Evolutionary conservation across 2,113 vertebrate genomes (phyloP).

Genomic region (Hemibagrus wyckioides): DNA sequence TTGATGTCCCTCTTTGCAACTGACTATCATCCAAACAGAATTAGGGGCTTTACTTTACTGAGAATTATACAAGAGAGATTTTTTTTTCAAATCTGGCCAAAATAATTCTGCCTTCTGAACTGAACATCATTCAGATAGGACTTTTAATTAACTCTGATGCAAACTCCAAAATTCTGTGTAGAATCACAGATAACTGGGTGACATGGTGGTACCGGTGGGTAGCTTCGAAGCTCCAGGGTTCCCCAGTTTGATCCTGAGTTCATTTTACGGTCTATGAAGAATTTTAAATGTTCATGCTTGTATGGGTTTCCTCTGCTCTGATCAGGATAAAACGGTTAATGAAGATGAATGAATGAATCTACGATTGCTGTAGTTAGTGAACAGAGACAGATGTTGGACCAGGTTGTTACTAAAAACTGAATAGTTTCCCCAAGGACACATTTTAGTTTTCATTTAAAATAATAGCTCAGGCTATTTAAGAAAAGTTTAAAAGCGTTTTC

Average conservation of each 20-base stretch:
- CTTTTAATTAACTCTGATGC: not conserved
- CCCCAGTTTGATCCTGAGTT: not conserved
- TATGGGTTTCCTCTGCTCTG: not conserved
- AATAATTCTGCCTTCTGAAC: not conserved
- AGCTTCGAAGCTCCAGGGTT: not conserved
- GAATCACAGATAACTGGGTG: not conserved
- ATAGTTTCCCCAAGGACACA: not conserved
- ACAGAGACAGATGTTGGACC: not conserved
- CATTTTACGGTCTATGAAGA: not conserved
- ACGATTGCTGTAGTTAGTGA: not conserved
- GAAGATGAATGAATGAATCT: not conserved
- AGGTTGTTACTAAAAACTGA: not conserved
- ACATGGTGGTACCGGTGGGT: not conserved
- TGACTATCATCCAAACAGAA: not conserved
- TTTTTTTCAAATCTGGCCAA: not conserved
- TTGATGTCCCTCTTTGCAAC: not conserved
- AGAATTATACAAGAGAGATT: not conserved
- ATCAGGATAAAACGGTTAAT: not conserved
- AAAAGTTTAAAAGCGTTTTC: not conserved
- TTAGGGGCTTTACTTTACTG: too few species aligned
- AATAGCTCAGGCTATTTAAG: not conserved
- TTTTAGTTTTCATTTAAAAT: not conserved
- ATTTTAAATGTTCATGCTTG: not conserved
- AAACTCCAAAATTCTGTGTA: not conserved
- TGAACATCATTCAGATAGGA: not conserved